phyloP scores from a whole-genome alignment of 2,113 vertebrate species.

The Aepyceros melampus region DNA sequence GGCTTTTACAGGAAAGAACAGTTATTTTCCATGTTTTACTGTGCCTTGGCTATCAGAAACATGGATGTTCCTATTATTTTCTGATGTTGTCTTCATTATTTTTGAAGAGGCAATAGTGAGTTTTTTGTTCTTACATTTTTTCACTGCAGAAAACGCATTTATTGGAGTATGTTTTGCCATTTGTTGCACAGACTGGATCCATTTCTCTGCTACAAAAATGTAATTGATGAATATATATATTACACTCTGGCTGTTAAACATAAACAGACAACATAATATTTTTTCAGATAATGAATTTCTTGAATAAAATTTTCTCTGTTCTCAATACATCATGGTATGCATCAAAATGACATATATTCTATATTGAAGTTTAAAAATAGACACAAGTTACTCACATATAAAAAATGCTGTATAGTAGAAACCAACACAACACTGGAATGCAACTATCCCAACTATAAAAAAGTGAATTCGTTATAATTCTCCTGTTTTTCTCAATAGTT shows the following conservation, averaged over 20 bases:
- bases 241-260: neutral
- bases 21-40: neutral
- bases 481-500: neutral
- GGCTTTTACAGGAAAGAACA: neutral
- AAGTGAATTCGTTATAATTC: neutral
- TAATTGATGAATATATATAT: rapidly evolving
- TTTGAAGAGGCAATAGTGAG: neutral
- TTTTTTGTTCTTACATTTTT: neutral
- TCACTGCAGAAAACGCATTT: conserved; percentile 9
- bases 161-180: neutral
- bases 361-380: neutral
- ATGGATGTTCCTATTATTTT: neutral
- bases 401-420: neutral
- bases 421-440: neutral
- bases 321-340: neutral
- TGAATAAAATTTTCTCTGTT: neutral
- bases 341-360: neutral
- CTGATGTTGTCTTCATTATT: neutral
- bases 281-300: neutral
- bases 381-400: neutral
- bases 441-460: neutral
- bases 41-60: neutral
- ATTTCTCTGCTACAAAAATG: neutral
- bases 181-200: neutral
- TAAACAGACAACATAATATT: neutral